Base-by-base conservation (phyloP, 2,113 vertebrate genomes). In the Dromas ardeola region DNA sequence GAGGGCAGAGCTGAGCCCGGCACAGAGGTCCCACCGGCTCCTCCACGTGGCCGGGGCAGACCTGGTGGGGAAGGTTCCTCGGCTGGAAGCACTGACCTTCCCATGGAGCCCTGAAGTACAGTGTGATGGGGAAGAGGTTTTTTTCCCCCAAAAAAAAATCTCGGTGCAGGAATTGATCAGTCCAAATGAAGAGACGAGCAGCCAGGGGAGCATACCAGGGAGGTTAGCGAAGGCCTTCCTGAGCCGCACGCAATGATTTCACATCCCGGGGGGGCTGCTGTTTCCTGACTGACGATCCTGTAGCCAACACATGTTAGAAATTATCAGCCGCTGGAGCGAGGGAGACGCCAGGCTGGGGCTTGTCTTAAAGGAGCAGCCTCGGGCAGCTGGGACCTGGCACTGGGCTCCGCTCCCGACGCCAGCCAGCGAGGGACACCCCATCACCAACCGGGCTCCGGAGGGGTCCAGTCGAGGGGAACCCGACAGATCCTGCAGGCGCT, bases 61-160 rank as follows among this genome's bases (percentile, higher is more conserved):
- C 23, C 36, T 18, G 26, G 18, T 21, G 32, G n/a, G 42, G 69
- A 26, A 49, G 63, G 11, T 6, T 63, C 36, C 63, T 20, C 5
- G 3, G 55, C 40, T 65, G 69, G 69, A 70, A 23, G 19, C 59
- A 14, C 38, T 5, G n/a, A 18, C 15, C 14, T 72, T 59, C 72
- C 72, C 30, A 0, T 3, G 23, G 58, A 59, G 40, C 15, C 45
- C 19, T 5, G 53, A 26, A 38, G 53, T 2, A 6, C 0, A 0
- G 29, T 5, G 81, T 30, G 45, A 81, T 8, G 81, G 52, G n/a
- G 43, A 72, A 66, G 72, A 58, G 25, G 16, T 1, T 71, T 63
- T 62, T 38, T 7, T 13, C 66, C 1, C 22, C 12, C 2, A 36
- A 59, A 59, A 12, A 5, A n/a, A n/a, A 36, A 5, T 17, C 65